Conservation (phyloP, 2,113 vertebrate species). For the Fukomys damarensis region DNA sequence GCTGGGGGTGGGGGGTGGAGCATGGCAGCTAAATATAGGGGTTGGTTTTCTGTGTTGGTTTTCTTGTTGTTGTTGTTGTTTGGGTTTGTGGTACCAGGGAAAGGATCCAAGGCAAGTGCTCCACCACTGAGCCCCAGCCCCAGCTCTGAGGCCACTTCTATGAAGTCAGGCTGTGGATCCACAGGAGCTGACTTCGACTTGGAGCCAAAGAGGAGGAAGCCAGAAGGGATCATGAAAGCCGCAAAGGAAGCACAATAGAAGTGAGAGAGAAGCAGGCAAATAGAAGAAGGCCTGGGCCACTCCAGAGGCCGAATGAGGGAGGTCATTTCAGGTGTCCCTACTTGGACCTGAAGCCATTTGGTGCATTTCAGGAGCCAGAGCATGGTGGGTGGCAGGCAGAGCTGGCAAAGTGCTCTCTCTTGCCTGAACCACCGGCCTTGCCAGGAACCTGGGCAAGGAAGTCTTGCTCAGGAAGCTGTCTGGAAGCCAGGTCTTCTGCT, state of each 20-base stretch:
- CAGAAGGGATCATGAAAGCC: background rate
- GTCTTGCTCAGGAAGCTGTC: background rate
- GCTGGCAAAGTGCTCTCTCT: accelerated
- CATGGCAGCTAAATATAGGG: background rate
- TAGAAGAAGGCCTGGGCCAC: background rate
- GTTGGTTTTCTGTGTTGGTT: background rate
- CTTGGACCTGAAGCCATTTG: too few relatives aligned
- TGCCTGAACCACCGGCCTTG: accelerated
- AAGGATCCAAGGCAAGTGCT: background rate
- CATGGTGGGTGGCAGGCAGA: background rate
- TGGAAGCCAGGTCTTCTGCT: background rate
- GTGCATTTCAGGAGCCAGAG: background rate
- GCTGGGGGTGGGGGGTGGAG: background rate
- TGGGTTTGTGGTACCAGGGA: background rate
- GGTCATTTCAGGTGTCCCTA: background rate
- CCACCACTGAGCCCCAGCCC: background rate
- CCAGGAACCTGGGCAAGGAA: background rate
- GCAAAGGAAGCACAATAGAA: background rate
- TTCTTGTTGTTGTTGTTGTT: background rate
- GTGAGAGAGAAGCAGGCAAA: background rate
- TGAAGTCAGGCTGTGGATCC: background rate
- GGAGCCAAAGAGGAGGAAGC: background rate
- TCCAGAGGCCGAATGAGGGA: background rate
- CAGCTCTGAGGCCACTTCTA: background rate
- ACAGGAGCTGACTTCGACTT: background rate